Evolutionary conservation across 2,888 invertebrate species (phyloP), one percentile per base, ranked within the genome.

Genomic region (Pterostichus niger): DNA sequence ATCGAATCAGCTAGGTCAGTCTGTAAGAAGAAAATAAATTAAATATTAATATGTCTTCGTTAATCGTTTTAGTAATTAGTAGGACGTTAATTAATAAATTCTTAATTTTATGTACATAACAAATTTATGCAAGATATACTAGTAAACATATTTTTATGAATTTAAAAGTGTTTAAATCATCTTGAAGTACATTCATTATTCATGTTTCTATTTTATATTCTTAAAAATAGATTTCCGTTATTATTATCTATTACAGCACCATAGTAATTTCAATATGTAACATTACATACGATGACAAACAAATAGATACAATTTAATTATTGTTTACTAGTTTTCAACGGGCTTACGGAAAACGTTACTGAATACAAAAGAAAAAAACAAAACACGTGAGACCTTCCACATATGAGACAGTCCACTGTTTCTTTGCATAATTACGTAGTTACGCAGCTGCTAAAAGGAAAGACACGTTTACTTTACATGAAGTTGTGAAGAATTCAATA

Each of bases 241-340:
- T 40, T 40, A 40, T 9, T 11, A 56, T 17, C 0, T 56, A 17
- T 56, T 56, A 56, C 2, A 13, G 2, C 56, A 56, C 17, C 56
- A 6, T 13, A 2, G 10, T 17, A 31, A 56, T 56, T 56, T 56
- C 11, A 52, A 52, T 52, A 52, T 52, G 3, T 52, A 52, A 52
- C n/a, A 2, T n/a, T 40, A 7, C 40, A 40, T 9, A n/a, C 0
- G 13, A n/a, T 52, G n/a, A 52, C 13, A 40, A 52, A 52, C 52
- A 52, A 4, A 52, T 40, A 9, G 40, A 2, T 49, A n/a, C 2
- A n/a, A 6, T 17, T 9, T 56, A 56, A 56, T 56, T 31, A 56
- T 56, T 56, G 56, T 56, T 56, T 56, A 56, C 56, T 6, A 56
- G 56, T 10, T 17, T 56, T 56, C 56, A 56, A 56, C 56, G 11